These are phyloP conservation scores for Pogonophryne albipinna DNA, from an alignment of 2,797 vertebrate species.

Conservation along the genomic window DNA sequence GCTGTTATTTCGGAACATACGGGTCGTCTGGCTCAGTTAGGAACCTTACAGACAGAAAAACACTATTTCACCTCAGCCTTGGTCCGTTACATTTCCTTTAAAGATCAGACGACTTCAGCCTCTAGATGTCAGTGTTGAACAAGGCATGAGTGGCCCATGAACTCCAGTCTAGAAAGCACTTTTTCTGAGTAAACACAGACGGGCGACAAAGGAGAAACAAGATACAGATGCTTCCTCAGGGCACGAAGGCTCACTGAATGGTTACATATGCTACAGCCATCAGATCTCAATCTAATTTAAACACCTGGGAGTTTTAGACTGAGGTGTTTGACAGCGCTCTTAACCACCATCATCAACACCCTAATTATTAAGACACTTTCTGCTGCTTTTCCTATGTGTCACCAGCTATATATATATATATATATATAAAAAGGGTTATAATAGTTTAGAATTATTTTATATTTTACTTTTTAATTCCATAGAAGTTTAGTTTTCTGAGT, in stretches of 20 bases:
- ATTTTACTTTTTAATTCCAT: too few relatives aligned
- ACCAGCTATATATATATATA: neutral
- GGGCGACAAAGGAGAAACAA: neutral
- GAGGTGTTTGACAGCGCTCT: neutral
- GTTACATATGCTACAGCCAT: neutral
- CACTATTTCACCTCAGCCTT: neutral
- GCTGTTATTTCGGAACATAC: too few relatives aligned
- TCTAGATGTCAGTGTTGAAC: slow-evolving; percentile 76
- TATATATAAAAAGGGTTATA: too few relatives aligned
- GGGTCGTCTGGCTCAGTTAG: too few relatives aligned
- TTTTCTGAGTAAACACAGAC: neutral
- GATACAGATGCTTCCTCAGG: slow-evolving; percentile 3
- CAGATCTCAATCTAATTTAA: neutral
- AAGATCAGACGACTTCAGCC: slow-evolving; percentile 36
- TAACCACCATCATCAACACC: neutral
- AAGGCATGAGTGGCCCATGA: neutral
- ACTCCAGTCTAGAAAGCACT: neutral
- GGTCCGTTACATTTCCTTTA: rapidly evolving
- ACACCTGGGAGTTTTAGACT: neutral
- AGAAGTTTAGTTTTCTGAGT: too few relatives aligned
- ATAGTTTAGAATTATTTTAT: too few relatives aligned
- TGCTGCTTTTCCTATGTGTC: slow-evolving; percentile 7
- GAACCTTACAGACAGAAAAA: too few relatives aligned
- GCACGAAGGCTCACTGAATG: neutral
- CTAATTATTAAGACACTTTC: neutral